Base-by-base conservation (phyloP, 1,140 invertebrate genomes). In the Oedothorax gibbosus region DNA sequence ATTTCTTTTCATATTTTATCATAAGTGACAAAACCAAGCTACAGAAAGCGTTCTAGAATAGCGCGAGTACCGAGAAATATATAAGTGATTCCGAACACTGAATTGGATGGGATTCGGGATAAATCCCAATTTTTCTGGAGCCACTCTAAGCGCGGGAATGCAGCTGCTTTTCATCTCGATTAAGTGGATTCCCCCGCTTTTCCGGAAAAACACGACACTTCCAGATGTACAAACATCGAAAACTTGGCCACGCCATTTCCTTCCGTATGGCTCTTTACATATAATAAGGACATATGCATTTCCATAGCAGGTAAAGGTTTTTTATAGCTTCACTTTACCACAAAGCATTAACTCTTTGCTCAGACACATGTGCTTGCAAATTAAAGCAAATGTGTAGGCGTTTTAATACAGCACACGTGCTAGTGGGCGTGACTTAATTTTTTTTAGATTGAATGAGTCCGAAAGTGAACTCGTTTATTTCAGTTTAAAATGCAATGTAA, bases 111-210 rank as follows among this genome's bases (percentile, higher is more conserved):
- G 51, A 18, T 14, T 75, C 53, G 56, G 20, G 49, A 75, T 56
- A 75, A 75, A 75, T 75, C 72, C 72, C 72, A 71, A 71, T 71
- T 71, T 71, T 51, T 53, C 54, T 75, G 49, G 54, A 75, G 51
- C 72, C 20, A 75, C 72, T 35, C 54, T 75, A 35, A 75, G 53
- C 72, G 56, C 14, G 18, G 54, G 72, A 62, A 75, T 60, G 18
- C 72, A n/a, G 35, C 72, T 57, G 72, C 72, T 75, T 75, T 75
- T 75, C 72, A 75, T 75, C 57, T 75, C 15, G 72, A 57, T 75
- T 75, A 75, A 75, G 72, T 75, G 57, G 72, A 75, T 75, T 75
- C 72, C 35, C 5, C 35, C 21, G 72, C 72, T 75, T 75, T 75
- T 75, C 54, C 72, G 56, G 54, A 21, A 75, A 75, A 75, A 56